Percentiles rank a stretch among this genome's conserved stretches.
These are phyloP conservation scores for Eptatretus atami DNA, from an alignment of 2,797 vertebrate species.

Conservation along the genomic window DNA sequence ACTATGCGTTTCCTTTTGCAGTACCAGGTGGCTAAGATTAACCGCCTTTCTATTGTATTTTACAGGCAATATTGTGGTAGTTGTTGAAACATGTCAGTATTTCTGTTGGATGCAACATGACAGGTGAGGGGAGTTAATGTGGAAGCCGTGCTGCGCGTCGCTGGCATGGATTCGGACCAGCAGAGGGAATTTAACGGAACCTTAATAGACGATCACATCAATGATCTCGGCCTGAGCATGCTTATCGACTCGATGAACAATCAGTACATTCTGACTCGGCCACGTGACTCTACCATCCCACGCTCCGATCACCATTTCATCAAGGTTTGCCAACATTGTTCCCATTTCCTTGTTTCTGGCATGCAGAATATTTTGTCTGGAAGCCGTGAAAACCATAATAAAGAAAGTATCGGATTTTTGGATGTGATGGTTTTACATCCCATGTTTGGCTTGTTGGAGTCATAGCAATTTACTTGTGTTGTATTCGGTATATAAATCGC, in stretches of 20 bases:
- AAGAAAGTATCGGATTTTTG: background rate
- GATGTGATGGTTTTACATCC: too few relatives aligned
- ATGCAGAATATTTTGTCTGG: background rate
- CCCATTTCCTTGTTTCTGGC: background rate
- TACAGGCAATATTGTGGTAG: too few relatives aligned
- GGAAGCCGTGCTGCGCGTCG: conserved; percentile 66
- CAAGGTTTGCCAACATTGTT: conserved; percentile 20
- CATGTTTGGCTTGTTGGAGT: too few relatives aligned
- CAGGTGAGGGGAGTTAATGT: conserved; percentile 75
- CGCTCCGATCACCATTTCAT: conserved; percentile 80
- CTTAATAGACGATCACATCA: conserved; percentile 26
- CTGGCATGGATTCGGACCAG: conserved; percentile 45
- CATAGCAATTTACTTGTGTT: too few relatives aligned
- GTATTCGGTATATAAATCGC: too few relatives aligned
- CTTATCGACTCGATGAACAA: conserved; percentile 97
- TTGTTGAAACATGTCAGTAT: background rate
- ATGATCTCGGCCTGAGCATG: conserved; percentile 72
- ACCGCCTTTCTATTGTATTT: too few relatives aligned
- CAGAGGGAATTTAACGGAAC: conserved; percentile 32
- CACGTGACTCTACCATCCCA: conserved; percentile 69
- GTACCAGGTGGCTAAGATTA: too few relatives aligned
- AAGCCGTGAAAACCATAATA: background rate
- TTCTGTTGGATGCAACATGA: background rate
- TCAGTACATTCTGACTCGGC: conserved; percentile 82
- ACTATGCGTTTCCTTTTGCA: too few relatives aligned